A percentile compares a stretch with the other conserved stretches of the same genome.
Conservation (phyloP, 2,113 vertebrate genomes). For the Camarhynchus parvulus region DNA sequence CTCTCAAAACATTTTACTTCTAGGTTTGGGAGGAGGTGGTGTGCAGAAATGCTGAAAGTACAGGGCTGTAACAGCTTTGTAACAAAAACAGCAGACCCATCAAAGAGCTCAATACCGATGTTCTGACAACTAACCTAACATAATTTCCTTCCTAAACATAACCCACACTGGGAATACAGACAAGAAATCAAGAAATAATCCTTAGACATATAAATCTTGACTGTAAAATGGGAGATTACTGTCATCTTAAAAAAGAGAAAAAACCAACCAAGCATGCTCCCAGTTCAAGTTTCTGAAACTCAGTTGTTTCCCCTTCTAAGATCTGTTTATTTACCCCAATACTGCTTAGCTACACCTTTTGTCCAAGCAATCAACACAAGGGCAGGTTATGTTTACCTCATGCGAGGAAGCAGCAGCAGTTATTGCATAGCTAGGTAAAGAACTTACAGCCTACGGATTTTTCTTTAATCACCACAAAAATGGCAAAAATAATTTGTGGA, state of each 20-base stretch:
- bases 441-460: neutral
- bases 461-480: neutral
- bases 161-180: neutral
- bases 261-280: neutral
- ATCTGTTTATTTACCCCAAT: neutral
- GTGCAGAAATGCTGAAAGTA: neutral
- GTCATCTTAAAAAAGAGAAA: neutral
- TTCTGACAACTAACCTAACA: neutral
- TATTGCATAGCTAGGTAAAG: neutral
- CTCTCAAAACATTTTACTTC: neutral
- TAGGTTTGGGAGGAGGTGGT: neutral
- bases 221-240: neutral
- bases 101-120: neutral
- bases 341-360: neutral
- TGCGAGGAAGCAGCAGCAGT: neutral
- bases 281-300: neutral
- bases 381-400: slow-evolving; percentile 8
- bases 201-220: neutral
- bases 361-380: neutral
- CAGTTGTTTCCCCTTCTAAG: neutral
- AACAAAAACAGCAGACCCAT: neutral
- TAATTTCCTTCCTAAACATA: neutral
- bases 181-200: neutral
- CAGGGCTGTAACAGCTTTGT: neutral
- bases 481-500: neutral